These are phyloP conservation scores for Sinodicranocentrus sp. DNA, from an alignment of 2,888 invertebrate species.

Conservation along the genomic window DNA sequence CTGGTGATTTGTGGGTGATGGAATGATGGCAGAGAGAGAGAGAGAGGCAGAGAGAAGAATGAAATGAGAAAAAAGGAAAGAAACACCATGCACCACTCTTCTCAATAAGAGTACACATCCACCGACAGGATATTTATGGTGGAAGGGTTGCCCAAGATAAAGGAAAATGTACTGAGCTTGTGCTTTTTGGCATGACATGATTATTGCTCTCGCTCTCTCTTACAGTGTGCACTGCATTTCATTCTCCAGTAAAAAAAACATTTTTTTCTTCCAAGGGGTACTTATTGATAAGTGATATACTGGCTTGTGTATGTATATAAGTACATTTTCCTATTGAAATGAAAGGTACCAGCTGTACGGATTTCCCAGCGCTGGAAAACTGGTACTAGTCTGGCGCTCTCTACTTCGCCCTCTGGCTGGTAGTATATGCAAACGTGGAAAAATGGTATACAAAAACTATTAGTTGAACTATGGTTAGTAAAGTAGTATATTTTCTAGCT, in stretches of 20 bases:
- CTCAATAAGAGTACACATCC: background rate
- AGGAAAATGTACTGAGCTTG: constrained; percentile 66
- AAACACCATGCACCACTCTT: background rate
- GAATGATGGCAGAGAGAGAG: constrained; percentile 45
- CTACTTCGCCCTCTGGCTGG: constrained; percentile 4
- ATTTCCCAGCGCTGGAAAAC: constrained; percentile 29
- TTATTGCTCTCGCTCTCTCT: constrained; percentile 49
- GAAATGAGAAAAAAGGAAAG: constrained; percentile 4
- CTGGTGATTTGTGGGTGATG: constrained; percentile 68
- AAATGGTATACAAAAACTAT: constrained; percentile 41
- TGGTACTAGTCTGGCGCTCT: constrained; percentile 19
- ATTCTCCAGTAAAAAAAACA: background rate
- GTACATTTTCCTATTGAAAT: constrained; percentile 20
- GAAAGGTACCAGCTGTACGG: constrained; percentile 61
- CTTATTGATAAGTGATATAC: constrained; percentile 52
- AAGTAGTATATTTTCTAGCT: background rate
- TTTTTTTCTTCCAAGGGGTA: constrained; percentile 15
- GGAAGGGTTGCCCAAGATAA: constrained; percentile 68
- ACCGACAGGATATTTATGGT: constrained; percentile 62
- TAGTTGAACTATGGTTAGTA: constrained; percentile 44
- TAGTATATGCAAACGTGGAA: constrained; percentile 14
- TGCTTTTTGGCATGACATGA: constrained; percentile 71
- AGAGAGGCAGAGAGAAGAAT: constrained; percentile 27
- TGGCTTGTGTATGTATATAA: background rate
- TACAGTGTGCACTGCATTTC: background rate